phyloP scores from a whole-genome alignment of 2,797 vertebrate genomes.

The Leptodactylus fallax region DNA sequence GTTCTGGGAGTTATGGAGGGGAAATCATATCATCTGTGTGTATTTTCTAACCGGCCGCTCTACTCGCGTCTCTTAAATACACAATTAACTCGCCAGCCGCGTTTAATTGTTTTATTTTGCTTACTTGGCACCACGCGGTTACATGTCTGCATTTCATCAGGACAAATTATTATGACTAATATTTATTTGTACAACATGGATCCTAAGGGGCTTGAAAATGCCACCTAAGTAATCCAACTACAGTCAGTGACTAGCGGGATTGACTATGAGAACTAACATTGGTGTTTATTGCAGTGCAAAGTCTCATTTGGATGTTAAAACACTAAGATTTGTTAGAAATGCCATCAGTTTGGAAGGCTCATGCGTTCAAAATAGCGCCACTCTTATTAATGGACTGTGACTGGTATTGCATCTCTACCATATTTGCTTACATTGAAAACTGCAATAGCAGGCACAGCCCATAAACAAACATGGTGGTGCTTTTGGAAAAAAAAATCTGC shows the following conservation, averaged over 20 bases:
- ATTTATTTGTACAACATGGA: constrained; percentile 19
- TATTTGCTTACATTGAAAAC: background rate
- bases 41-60: constrained; percentile 29
- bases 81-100: constrained; percentile 23
- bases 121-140: background rate
- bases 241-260: background rate
- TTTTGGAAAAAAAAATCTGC: too few relatives aligned
- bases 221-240: constrained; percentile 37
- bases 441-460: background rate
- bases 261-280: constrained; percentile 25
- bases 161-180: constrained; percentile 19
- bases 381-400: background rate
- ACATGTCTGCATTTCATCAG: constrained; percentile 34
- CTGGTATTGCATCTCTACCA: background rate
- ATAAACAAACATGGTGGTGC: too few relatives aligned
- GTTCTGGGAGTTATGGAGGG: constrained; percentile 37
- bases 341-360: background rate
- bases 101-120: constrained; percentile 29
- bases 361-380: constrained; percentile 3
- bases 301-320: constrained; percentile 35
- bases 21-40: constrained; percentile 52
- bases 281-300: constrained; percentile 41
- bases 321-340: background rate
- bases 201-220: constrained; percentile 14
- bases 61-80: constrained; percentile 36